These are phyloP conservation scores for Papilio aristodemus DNA, from an alignment of 1,140 invertebrate species.

Conservation along the genomic window DNA sequence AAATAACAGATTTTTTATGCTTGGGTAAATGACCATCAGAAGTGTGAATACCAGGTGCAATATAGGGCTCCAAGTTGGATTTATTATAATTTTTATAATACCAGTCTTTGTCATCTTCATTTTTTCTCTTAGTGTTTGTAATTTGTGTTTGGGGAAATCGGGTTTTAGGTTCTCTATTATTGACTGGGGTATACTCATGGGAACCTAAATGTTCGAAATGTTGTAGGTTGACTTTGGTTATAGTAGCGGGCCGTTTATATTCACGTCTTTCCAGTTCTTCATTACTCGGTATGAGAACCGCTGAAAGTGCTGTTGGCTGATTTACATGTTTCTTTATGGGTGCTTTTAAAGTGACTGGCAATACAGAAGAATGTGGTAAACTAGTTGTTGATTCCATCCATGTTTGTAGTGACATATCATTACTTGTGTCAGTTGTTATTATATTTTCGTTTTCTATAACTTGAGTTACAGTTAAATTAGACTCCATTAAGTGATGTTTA, in stretches of 20 bases:
- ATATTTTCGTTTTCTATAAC: slow-evolving; percentile 70
- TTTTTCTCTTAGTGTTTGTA: slow-evolving; percentile 53
- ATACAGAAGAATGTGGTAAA: slow-evolving; percentile 41
- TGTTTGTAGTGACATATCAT: slow-evolving; percentile 66
- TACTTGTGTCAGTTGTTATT: slow-evolving; percentile 73
- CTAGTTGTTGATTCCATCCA: slow-evolving; percentile 67
- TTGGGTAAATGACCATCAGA: slow-evolving; percentile 41
- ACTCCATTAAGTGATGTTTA: slow-evolving; percentile 72
- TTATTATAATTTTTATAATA: slow-evolving; percentile 90
- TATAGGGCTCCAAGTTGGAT: slow-evolving; percentile 84
- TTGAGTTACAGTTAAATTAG: slow-evolving; percentile 67
- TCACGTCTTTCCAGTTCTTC: slow-evolving; percentile 56
- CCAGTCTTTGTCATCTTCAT: slow-evolving; percentile 84
- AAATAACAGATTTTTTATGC: slow-evolving; percentile 32
- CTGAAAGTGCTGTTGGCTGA: slow-evolving; percentile 64
- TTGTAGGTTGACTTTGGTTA: slow-evolving; percentile 73
- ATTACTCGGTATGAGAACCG: slow-evolving; percentile 58
- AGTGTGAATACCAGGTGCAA: slow-evolving; percentile 78
- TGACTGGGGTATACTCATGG: slow-evolving; percentile 61
- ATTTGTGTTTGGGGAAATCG: slow-evolving; percentile 60
- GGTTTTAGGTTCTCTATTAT: slow-evolving; percentile 74
- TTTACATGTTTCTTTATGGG: slow-evolving; percentile 58
- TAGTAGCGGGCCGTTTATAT: slow-evolving; percentile 63
- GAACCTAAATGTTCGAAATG: slow-evolving; percentile 64
- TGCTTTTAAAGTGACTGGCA: slow-evolving; percentile 50